Conservation (phyloP, 2,797 vertebrate species). For the Danio albolineatus region DNA sequence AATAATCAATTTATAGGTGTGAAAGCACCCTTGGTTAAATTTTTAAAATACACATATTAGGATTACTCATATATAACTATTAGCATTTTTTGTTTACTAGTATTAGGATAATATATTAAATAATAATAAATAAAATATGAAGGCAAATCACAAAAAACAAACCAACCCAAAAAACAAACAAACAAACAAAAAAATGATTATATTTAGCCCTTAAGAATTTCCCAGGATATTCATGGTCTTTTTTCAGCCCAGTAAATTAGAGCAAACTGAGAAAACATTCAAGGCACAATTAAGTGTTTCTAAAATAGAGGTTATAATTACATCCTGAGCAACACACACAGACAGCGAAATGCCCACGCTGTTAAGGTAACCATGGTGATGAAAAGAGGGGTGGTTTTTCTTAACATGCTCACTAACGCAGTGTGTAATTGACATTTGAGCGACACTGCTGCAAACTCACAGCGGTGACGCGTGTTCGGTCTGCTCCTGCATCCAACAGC, state of each 20-base stretch:
- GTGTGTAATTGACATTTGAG: constrained; percentile 14
- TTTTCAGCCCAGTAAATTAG: background rate
- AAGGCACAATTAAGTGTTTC: constrained; percentile 34
- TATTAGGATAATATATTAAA: too few relatives aligned
- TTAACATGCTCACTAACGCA: background rate
- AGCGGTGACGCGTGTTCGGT: constrained; percentile 79
- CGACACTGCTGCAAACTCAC: constrained; percentile 76
- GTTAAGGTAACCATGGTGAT: constrained; percentile 68
- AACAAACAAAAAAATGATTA: background rate
- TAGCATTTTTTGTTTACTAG: too few relatives aligned
- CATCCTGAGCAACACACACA: constrained; percentile 24
- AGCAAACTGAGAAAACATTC: constrained; percentile 21
- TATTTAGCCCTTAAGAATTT: background rate
- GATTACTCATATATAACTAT: too few relatives aligned
- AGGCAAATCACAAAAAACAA: background rate
- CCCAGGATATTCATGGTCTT: background rate
- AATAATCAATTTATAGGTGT: too few relatives aligned
- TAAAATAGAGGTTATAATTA: constrained; percentile 43
- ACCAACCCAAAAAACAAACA: background rate
- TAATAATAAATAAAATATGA: too few relatives aligned
- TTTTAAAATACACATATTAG: too few relatives aligned
- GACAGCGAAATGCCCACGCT: constrained; percentile 42
- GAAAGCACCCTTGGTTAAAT: too few relatives aligned
- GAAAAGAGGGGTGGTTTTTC: constrained; percentile 44
- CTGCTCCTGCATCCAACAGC: constrained; percentile 84